A percentile compares a stretch with the other conserved stretches of the same genome.
phyloP scores from a whole-genome alignment of 2,797 vertebrate species.

The Gymnocypris eckloni region DNA sequence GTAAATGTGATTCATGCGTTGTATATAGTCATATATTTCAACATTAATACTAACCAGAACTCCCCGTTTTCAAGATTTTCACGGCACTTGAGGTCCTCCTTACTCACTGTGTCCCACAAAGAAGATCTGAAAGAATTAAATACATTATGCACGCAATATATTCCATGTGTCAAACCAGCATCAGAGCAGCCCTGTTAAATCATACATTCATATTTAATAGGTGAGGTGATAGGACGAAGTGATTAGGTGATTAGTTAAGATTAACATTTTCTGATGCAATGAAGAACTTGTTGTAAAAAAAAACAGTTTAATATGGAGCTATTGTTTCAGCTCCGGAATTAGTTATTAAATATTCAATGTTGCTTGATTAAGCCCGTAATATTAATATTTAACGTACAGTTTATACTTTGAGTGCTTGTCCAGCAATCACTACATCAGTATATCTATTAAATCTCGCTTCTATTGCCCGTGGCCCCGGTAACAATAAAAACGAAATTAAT shows the following conservation, averaged over 20 bases:
- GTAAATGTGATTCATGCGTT: not conserved
- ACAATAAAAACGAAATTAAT: too few relatives aligned
- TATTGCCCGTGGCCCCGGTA: too few relatives aligned
- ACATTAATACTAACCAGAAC: constrained; percentile 73
- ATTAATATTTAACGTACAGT: too few relatives aligned
- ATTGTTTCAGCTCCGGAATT: too few relatives aligned
- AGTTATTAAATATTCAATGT: too few relatives aligned
- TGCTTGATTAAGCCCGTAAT: too few relatives aligned
- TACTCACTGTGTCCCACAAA: constrained; percentile 70
- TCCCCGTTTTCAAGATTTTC: constrained; percentile 72
- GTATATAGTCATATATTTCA: not conserved
- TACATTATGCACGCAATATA: not conserved
- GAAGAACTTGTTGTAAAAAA: too few relatives aligned
- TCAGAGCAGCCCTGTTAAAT: not conserved
- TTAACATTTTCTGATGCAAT: too few relatives aligned
- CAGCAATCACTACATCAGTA: too few relatives aligned
- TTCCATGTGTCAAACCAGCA: not conserved
- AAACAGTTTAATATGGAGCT: too few relatives aligned
- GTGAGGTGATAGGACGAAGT: not conserved
- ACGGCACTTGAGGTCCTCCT: constrained; percentile 63
- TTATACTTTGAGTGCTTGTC: too few relatives aligned
- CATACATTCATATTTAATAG: not conserved
- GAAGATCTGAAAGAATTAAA: constrained; percentile 65
- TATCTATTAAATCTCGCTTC: too few relatives aligned
- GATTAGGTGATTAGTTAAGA: not conserved